A percentile compares a stretch with the other conserved stretches of the same genome.
phyloP scores from a whole-genome alignment of 1,140 invertebrate species.

The Caerostris extrusa region DNA sequence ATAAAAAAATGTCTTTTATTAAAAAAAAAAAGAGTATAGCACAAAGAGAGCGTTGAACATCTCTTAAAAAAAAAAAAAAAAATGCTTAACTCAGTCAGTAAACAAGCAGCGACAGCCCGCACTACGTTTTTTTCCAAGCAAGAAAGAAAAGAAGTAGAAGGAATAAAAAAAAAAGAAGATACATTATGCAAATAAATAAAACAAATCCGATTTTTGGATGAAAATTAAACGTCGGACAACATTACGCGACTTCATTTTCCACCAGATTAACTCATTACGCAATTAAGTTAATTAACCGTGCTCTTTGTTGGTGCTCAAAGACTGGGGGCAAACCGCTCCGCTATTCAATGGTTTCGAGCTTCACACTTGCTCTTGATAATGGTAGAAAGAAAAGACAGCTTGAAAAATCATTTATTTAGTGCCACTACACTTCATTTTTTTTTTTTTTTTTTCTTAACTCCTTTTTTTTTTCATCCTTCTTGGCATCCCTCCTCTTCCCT shows the following conservation, averaged over 20 bases:
- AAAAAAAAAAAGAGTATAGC: conserved; percentile 12
- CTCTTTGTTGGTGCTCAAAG: conserved; percentile 62
- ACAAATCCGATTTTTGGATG: conserved; percentile 57
- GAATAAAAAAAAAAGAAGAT: conserved; percentile 25
- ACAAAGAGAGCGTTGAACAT: conserved; percentile 7
- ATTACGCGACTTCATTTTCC: conserved; percentile 75
- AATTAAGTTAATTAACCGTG: conserved; percentile 75
- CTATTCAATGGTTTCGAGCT: conserved; percentile 53
- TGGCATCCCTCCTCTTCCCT: not conserved
- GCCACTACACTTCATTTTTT: conserved; percentile 65
- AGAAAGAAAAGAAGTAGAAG: not conserved
- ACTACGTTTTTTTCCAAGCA: not conserved
- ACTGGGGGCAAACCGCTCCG: conserved; percentile 56
- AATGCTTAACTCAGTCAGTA: conserved; percentile 5
- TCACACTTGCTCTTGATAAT: conserved; percentile 62
- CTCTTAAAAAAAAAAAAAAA: not conserved
- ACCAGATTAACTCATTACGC: conserved; percentile 74
- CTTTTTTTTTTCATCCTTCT: not conserved
- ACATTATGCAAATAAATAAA: conserved; percentile 66
- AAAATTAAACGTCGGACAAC: conserved; percentile 75
- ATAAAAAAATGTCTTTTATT: not conserved
- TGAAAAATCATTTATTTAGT: conserved; percentile 74
- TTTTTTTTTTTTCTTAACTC: not conserved
- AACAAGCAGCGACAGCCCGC: conserved; percentile 46
- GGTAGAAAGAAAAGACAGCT: conserved; percentile 66